Conservation (phyloP, 2,888 invertebrate species). For the Pasiphila rectangulata region DNA sequence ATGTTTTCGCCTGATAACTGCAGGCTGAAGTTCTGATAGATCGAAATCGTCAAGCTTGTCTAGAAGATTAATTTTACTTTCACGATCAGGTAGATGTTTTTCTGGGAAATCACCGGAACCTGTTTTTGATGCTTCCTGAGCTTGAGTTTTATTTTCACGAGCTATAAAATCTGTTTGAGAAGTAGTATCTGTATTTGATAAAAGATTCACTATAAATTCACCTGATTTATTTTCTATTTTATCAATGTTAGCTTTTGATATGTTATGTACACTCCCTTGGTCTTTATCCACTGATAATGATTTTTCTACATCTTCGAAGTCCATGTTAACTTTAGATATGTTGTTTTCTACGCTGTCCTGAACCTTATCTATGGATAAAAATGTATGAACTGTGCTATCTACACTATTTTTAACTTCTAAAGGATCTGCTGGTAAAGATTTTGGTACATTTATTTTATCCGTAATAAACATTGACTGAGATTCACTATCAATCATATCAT, state of each 20-base stretch:
- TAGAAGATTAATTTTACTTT: constrained; percentile 35
- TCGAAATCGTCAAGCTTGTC: constrained; percentile 49
- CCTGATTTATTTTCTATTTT: constrained; percentile 35
- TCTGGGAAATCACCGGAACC: constrained; percentile 12
- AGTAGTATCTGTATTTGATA: constrained; percentile 27
- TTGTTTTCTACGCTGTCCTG: not conserved
- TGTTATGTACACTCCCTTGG: not conserved
- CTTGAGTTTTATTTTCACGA: constrained; percentile 13
- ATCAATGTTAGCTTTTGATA: constrained; percentile 4
- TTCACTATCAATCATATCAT: not conserved
- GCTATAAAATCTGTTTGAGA: constrained; percentile 13
- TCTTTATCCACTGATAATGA: not conserved
- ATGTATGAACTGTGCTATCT: not conserved
- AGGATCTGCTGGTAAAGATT: not conserved
- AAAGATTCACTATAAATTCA: constrained; percentile 36
- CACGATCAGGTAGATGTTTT: constrained; percentile 39
- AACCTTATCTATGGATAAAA: not conserved
- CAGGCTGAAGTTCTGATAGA: constrained; percentile 53
- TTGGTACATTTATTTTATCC: not conserved
- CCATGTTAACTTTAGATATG: constrained; percentile 1
- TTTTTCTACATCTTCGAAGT: not conserved
- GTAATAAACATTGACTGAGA: constrained; percentile 1
- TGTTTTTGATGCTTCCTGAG: constrained; percentile 16
- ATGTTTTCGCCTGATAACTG: constrained; percentile 58
- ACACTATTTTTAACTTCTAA: not conserved